Base-by-base conservation (phyloP, 2,113 vertebrate species). In the Crocuta crocuta region DNA sequence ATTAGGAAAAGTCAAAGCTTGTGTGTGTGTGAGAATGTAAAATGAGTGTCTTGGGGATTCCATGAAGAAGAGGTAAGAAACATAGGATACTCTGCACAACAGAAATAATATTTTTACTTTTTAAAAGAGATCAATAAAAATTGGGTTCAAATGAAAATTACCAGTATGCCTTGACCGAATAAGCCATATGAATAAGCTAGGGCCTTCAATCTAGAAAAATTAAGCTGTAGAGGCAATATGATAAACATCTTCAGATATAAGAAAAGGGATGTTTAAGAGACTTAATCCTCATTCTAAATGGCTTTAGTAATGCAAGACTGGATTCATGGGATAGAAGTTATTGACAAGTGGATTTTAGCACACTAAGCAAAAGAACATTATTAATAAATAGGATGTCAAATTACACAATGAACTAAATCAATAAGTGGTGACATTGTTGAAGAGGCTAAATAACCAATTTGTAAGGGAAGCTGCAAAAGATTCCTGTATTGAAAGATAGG, bases 21-120 rank as follows among this genome's bases (percentile, higher is more conserved):
- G 10, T 50, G 15, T 39, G 35, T 58, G 9, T 61, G 9, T 45
- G 24, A 17, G 17, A 16, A 31, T 76, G 23, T 8, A 82, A 39
- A 39, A 10, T 48, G 11, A 81, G 33, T 68, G 48, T 81, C 21
- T 70, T 90, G 35, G 26, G 39, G 35, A 43, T 81, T 78, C 31
- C 31, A 96, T 4, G 50, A 95, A 87, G 4, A 12, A 45, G 23
- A 89, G 33, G 24, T 91, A 58, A 89, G 21, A 85, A 95, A 96
- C 35, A 39, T n/a, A 78, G 63, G 31, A 89, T 55, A 91, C 3
- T 90, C 12, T 74, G 50, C 1, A 74, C 9, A 93, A 88, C 0
- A 89, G 21, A 13, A 93, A 96, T 50, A 63, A 73, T 79, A 43
- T 17, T 97, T 97, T 89, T 70, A 93, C 53, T 93, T 89, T 94